phyloP scores from a whole-genome alignment of 2,113 vertebrate genomes.

The Prinia subflava region DNA sequence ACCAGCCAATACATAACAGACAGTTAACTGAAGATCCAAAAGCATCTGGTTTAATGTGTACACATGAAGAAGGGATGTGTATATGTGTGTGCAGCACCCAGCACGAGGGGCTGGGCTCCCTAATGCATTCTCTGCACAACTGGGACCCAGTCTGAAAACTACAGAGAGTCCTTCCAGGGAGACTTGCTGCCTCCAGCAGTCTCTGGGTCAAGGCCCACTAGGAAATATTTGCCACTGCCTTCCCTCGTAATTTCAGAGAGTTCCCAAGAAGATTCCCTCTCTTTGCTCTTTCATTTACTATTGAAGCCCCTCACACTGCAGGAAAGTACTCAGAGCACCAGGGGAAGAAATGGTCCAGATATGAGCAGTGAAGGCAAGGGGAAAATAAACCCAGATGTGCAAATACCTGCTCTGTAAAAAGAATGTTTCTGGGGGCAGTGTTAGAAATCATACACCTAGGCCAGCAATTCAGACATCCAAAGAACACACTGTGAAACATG shows the following conservation, averaged over 20 bases:
- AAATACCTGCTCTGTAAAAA: neutral
- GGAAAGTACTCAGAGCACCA: neutral
- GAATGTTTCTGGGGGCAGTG: neutral
- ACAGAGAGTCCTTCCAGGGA: neutral
- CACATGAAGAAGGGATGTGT: neutral
- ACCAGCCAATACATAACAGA: neutral
- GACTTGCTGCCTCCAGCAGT: neutral
- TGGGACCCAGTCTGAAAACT: neutral
- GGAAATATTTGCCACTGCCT: neutral
- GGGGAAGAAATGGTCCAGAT: neutral
- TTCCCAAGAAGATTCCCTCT: neutral
- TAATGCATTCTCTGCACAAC: neutral
- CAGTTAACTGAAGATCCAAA: neutral
- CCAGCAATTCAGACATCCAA: neutral
- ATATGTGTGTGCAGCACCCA: neutral
- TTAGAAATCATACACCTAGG: neutral
- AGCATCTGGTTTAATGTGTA: neutral
- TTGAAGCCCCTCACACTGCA: neutral
- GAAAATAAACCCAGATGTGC: neutral
- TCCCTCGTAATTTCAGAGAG: neutral
- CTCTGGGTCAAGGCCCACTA: neutral
- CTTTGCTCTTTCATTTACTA: neutral
- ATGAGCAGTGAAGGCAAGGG: neutral
- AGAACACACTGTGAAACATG: accelerated
- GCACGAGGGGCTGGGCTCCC: accelerated